Percentiles rank a stretch among this genome's conserved stretches.
phyloP scores from a whole-genome alignment of 64 coral and sea anemone genomes.

The Pocillopora verrucosa region DNA sequence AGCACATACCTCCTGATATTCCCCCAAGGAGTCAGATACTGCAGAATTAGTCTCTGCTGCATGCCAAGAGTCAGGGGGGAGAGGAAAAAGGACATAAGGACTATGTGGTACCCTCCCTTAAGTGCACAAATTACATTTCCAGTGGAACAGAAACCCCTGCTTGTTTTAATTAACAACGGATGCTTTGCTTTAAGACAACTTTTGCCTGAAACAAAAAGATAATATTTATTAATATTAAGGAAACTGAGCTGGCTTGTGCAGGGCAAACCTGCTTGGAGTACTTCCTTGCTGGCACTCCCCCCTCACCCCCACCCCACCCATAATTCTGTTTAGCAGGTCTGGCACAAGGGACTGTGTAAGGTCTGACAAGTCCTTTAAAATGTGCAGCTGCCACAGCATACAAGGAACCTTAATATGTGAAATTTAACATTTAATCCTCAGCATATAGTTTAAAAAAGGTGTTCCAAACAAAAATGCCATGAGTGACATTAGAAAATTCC shows the following conservation, averaged over 20 bases:
- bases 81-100: conserved; percentile 59
- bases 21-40: conserved; percentile 91
- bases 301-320: background rate
- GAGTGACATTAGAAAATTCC: too few relatives aligned
- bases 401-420: conserved; percentile 58
- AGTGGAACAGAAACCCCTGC: background rate
- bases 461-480: background rate
- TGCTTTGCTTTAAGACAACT: background rate
- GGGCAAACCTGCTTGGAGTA: background rate
- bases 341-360: conserved; percentile 74
- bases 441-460: background rate
- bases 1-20: conserved; percentile 92
- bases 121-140: background rate
- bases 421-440: background rate
- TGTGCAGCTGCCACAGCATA: conserved; percentile 72
- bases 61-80: conserved; percentile 73
- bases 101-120: conserved; percentile 54
- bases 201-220: conserved; percentile 7
- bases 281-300: too few relatives aligned
- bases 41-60: conserved; percentile 86
- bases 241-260: background rate
- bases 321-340: conserved; percentile 59
- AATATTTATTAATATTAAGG: background rate
- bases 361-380: conserved; percentile 79
- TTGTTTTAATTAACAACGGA: background rate